phyloP scores from a whole-genome alignment of 1,140 invertebrate genomes.

The Heliothis virescens region DNA sequence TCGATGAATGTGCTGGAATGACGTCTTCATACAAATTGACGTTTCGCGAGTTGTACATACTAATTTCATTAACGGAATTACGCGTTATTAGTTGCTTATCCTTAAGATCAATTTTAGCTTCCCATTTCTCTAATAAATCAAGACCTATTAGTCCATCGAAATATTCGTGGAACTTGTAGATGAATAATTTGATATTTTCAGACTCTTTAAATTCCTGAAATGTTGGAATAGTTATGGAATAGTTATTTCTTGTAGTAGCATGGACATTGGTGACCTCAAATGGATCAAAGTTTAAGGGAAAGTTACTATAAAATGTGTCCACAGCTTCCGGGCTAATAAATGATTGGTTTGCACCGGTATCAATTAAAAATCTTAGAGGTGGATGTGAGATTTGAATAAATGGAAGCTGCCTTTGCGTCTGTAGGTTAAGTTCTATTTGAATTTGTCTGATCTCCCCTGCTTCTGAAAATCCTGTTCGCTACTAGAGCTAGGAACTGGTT shows the following conservation, averaged over 20 bases:
- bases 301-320: constrained; percentile 6
- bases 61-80: constrained; percentile 12
- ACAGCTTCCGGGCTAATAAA: constrained; percentile 34
- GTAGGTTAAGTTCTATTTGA: not conserved
- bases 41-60: constrained; percentile 48
- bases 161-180: constrained; percentile 58
- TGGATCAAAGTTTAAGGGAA: constrained; percentile 33
- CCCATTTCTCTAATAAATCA: constrained; percentile 47
- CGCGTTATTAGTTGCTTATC: constrained; percentile 46
- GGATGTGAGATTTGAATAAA: constrained; percentile 22
- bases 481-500: not conserved
- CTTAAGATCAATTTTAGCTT: constrained; percentile 51
- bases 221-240: constrained; percentile 47
- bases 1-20: constrained; percentile 48
- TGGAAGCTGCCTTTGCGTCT: constrained; percentile 28
- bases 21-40: constrained; percentile 49
- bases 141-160: constrained; percentile 61
- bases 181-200: constrained; percentile 51
- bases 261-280: no score
- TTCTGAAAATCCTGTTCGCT: constrained; percentile 33
- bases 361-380: no score
- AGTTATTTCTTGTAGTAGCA: constrained; percentile 28
- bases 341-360: constrained; percentile 26
- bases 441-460: constrained; percentile 24
- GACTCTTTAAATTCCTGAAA: constrained; percentile 50